Conservation (phyloP, 2,888 invertebrate genomes). For the Oscheius onirici region DNA sequence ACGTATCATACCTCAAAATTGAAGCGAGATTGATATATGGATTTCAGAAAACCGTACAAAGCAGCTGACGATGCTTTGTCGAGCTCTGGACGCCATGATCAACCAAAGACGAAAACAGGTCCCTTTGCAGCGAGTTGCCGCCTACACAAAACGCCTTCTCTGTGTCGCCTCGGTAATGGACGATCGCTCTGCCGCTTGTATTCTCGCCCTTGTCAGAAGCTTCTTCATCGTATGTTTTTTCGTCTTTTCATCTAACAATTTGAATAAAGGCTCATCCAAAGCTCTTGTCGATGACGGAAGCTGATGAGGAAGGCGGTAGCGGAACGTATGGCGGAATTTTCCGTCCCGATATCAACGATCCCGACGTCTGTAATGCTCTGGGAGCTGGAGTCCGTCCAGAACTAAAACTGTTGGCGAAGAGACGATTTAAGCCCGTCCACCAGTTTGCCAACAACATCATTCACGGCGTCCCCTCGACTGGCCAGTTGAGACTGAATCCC, state of each 20-base stretch:
- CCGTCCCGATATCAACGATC: conserved; percentile 64
- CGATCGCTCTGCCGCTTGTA: conserved; percentile 48
- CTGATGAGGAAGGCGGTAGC: conserved; percentile 52
- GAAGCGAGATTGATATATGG: neutral
- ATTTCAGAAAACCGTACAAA: conserved; percentile 47
- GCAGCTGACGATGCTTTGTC: conserved; percentile 51
- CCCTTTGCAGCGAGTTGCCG: conserved; percentile 63
- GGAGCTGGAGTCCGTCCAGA: conserved; percentile 57
- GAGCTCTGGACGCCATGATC: conserved; percentile 65
- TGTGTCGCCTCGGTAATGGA: conserved; percentile 59
- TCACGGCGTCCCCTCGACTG: conserved; percentile 53
- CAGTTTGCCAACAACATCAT: conserved; percentile 57
- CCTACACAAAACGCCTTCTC: conserved; percentile 65
- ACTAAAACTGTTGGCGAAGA: conserved; percentile 53
- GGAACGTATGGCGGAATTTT: conserved; percentile 52
- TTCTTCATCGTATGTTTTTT: conserved; percentile 47
- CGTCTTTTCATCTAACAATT: conserved; percentile 2
- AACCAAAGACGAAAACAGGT: conserved; percentile 60
- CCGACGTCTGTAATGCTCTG: conserved; percentile 64
- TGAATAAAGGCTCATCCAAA: conserved; percentile 62
- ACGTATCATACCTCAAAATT: no score
- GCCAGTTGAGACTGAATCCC: conserved; percentile 47
- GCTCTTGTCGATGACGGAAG: conserved; percentile 57
- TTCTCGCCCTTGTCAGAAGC: conserved; percentile 58
- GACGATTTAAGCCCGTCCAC: conserved; percentile 42